These are phyloP conservation scores for Myotis davidii DNA, from an alignment of 2,113 vertebrate species.

Conservation along the genomic window DNA sequence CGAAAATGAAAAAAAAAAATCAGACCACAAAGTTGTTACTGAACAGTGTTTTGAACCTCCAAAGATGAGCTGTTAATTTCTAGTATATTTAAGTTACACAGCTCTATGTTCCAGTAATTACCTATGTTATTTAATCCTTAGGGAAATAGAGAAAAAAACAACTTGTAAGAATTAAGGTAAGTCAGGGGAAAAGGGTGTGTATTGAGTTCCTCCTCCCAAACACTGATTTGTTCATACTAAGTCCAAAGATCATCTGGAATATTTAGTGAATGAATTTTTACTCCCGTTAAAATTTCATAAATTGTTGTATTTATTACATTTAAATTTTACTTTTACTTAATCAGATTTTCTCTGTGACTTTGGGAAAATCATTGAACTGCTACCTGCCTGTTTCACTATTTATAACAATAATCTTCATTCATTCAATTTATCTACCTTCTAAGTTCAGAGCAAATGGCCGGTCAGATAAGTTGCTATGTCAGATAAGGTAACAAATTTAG, in stretches of 20 bases:
- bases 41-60: background rate
- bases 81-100: background rate
- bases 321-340: background rate
- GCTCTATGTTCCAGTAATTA: background rate
- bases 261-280: background rate
- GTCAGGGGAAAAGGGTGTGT: fast-evolving
- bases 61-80: background rate
- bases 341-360: slow-evolving; percentile 25
- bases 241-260: background rate
- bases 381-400: background rate
- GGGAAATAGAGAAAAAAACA: background rate
- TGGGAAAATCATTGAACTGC: background rate
- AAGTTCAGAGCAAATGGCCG: slow-evolving; percentile 9
- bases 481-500: slow-evolving; percentile 22
- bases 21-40: background rate
- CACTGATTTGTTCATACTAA: background rate
- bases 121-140: background rate
- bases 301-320: background rate
- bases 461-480: background rate
- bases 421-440: slow-evolving; percentile 12
- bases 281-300: background rate
- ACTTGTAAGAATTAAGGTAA: background rate
- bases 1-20: background rate
- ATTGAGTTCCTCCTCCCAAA: background rate
- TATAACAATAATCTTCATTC: slow-evolving; percentile 11